These are phyloP conservation scores for Pteronura brasiliensis DNA, from an alignment of 2,113 vertebrate genomes.

Conservation along the genomic window DNA sequence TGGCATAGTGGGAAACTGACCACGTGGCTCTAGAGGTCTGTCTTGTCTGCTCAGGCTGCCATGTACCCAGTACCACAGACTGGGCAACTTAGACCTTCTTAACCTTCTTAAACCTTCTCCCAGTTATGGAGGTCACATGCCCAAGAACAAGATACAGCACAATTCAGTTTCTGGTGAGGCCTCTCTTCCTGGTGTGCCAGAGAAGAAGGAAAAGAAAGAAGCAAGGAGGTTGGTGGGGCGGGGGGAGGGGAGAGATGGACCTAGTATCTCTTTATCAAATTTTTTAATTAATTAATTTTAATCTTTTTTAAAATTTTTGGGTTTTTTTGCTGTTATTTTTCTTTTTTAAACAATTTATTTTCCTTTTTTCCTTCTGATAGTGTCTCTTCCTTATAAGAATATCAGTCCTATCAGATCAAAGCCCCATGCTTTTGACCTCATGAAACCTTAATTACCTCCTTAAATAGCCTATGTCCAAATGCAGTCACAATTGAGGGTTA, in stretches of 20 bases:
- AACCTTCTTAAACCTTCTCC: neutral
- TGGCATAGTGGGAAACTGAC: neutral
- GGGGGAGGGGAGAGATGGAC: neutral
- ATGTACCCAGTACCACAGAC: neutral
- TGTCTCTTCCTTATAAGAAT: neutral
- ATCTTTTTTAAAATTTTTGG: neutral
- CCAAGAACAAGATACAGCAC: neutral
- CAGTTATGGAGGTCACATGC: neutral
- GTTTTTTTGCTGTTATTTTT: neutral
- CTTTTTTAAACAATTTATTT: neutral
- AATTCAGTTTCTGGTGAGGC: neutral
- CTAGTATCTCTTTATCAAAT: neutral
- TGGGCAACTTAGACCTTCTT: neutral
- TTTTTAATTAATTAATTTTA: neutral
- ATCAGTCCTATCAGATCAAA: neutral
- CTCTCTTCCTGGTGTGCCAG: neutral
- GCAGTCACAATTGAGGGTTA: neutral
- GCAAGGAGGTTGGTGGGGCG: too few species aligned
- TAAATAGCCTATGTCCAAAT: neutral
- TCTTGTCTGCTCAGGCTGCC: neutral
- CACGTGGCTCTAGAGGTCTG: neutral
- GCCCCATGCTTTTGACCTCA: neutral
- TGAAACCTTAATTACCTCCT: constrained; percentile 11
- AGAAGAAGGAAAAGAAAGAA: neutral
- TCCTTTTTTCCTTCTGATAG: neutral